Evolutionary conservation across 64 coral and sea anemone species (phyloP), one percentile per base, ranked within the genome.

Genomic region (Montipora efflorescens): DNA sequence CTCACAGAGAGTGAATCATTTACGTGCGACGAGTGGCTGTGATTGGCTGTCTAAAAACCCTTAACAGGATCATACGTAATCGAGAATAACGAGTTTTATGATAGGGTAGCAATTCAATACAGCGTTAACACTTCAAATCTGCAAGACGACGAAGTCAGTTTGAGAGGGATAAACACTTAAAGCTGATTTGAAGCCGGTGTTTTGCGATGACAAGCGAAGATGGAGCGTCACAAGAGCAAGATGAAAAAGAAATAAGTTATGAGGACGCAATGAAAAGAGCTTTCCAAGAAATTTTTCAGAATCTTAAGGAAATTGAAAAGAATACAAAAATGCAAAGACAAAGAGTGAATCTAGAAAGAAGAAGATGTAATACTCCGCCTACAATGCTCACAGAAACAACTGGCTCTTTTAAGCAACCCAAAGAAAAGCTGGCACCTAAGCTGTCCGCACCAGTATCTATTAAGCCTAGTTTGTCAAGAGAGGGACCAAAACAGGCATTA

Each of bases 231-330:
- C 59, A 64, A 64, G 59, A 64, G 14, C 59, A 64, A 64, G 59
- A 6, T 16, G 71, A 86, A 16, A 19, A 14, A 71, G 45, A 3
- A 5, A 18, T 12, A 11, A 72, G 6, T 86, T 86, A 71, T 86
- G 82, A 86, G 3, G 4, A 72, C 7, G 82, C 66, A 8, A 86
- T 86, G 82, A 71, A 50, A 7, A 15, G 71, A 2, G 82, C 82
- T 21, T 72, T 86, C 6, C 22, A 16, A 15, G 64, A 86, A 20
- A 86, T 86, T 5, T 86, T 86, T 71, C 45, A 71, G 66, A 86
- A 86, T 86, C 66, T 86, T 7, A 86, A 23, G 82, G 82, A 71
- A 59, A 86, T 86, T 49, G 47, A 86, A 3, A 47, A 70, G 16
- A 59, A 86, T 36, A 52, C 44, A 47, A 72, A 72, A 16, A 7